These are phyloP conservation scores for Dascyllus trimaculatus DNA, from an alignment of 2,113 vertebrate genomes.

Conservation along the genomic window DNA sequence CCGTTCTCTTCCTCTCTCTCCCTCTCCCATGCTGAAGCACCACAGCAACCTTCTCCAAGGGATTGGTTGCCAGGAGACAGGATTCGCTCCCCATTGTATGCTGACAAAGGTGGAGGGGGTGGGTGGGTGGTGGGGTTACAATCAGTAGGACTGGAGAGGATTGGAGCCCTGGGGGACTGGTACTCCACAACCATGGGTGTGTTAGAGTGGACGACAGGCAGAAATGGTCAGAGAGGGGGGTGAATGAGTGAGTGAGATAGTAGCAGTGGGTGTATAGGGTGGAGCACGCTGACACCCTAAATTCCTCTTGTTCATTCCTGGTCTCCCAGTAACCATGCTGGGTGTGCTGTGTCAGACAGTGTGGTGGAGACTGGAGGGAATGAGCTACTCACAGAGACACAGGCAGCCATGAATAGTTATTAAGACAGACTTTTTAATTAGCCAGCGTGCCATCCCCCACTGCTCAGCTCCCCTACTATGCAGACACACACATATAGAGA, in stretches of 20 bases:
- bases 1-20: conserved; percentile 22
- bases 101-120: conserved; percentile 73
- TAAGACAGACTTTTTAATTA: conserved; percentile 74
- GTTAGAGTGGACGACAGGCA: conserved; percentile 43
- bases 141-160: conserved; percentile 72
- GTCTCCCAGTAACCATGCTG: conserved; percentile 63
- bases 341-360: conserved; percentile 66
- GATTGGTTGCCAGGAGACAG: conserved; percentile 87
- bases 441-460: conserved; percentile 28
- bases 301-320: conserved; percentile 67
- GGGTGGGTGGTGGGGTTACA: conserved; percentile 67
- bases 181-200: conserved; percentile 61
- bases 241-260: conserved; percentile 26
- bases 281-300: conserved; percentile 59
- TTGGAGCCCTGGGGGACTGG: conserved; percentile 54
- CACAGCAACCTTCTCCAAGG: conserved; percentile 77
- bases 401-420: conserved; percentile 52
- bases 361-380: conserved; percentile 15
- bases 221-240: conserved; percentile 11
- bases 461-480: not conserved
- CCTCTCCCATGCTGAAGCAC: conserved; percentile 59
- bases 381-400: conserved; percentile 21
- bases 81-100: conserved; percentile 84
- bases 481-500: conserved; percentile 7
- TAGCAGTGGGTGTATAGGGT: conserved; percentile 46